Base-by-base conservation (phyloP, 92 coral and sea anemone genomes). In the Pocillopora grandis region DNA sequence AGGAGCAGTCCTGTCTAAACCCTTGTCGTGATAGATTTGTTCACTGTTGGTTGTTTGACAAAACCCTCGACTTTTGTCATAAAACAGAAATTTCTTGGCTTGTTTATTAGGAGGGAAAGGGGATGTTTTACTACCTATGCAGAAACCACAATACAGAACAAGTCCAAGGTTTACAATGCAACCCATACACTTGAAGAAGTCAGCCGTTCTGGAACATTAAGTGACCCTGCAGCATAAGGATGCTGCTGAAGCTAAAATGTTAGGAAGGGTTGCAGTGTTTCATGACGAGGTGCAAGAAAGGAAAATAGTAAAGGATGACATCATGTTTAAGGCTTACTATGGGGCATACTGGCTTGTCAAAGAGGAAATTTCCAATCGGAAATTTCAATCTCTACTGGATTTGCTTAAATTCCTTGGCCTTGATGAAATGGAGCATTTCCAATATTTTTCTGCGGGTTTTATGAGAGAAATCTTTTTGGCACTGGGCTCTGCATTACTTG, bases 361-460 rank as follows among this genome's bases (percentile, higher is more conserved):
- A 79, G 84, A 85, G 72, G 88, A 78, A 61, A 27, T 85, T 71
- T 55, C 88, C 15, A 78, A 85, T n/a, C 73, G 72, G 19, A 85
- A 85, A 65, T 85, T 78, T 78, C 69, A 57, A 70, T 85, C 88
- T 49, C 68, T 75, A 21, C 23, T 63, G n/a, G 76, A 84, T 12
- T 66, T 84, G 55, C 73, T 84, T 13, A 84, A 33, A 58, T 66
- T 79, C 58, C 76, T 84, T 78, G 92, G 92, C 23, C 49, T 85
- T 1, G 76, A 78, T 80, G 66, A 81, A 27, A 85, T 89, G 87
- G 80, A 89, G 82, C 88, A 79, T 85, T 89, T 89, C 70, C 86
- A 71, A 60, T 81, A 89, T 71, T 55, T 66, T 66, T 71, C 89
- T 37, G 84, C 56, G 35, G 92, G 90, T 37, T 66, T 90, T 14